Base-by-base conservation (phyloP, 2,113 vertebrate species). In the Mystacornis crossleyi region DNA sequence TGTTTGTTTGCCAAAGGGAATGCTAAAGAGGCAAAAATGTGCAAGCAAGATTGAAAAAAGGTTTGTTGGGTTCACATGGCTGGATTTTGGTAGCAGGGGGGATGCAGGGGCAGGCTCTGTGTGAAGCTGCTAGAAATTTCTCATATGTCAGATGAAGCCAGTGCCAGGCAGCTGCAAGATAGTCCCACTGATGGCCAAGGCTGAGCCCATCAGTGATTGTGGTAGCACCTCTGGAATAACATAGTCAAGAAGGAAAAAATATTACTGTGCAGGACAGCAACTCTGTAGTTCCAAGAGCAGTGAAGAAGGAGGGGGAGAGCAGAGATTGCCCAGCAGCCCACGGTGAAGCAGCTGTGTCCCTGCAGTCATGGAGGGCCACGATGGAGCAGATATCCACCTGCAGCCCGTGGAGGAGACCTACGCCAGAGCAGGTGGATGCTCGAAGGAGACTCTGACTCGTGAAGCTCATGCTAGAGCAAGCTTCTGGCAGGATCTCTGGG, bases 1-100 rank as follows among this genome's bases (percentile, higher is more conserved):
- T 88, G 55, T 89, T 95, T 95, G 62, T 97, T 89, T 97, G 78
- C 62, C 50, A 77, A 85, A 95, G 77, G 14, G n/a, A 78, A 74
- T 33, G 69, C 55, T 86, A 89, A 95, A 91, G 77, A 91, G 75
- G 77, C 40, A 94, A 89, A 92, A 94, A 74, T 65, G 71, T 86
- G 54, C 48, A 89, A 82, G 54, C 50, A 80, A 75, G 26, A 73
- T 78, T 71, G 67, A 53, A 55, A 72, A 79, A 74, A 34, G 29
- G 4, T 81, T 67, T 89, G 19, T 87, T 75, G 55, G 42, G 24
- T 62, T 50, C 38, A 24, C 0, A 3, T 45, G 55, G 55, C 48
- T 61, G 45, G 19, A 62, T 62, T 86, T 81, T 75, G 36, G 69
- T 70, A n/a, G 36, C 2, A 19, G 33, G 9, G 40, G 10, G 19